Conservation (phyloP, 2,888 invertebrate genomes). For the Deilephila elpenor region DNA sequence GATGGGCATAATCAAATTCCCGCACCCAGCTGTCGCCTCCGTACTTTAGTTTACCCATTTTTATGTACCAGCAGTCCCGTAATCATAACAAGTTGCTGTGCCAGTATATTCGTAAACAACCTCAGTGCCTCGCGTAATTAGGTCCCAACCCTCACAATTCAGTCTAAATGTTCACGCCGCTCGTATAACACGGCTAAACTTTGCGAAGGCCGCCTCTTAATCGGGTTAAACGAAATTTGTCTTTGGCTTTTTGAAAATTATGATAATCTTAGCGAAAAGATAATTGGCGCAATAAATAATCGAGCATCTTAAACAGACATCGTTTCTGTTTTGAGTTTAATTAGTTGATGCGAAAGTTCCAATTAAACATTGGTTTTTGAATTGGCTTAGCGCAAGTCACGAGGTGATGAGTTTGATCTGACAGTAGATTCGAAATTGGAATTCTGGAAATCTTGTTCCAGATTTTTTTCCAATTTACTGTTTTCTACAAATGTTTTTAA, state of each 20-base stretch:
- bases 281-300: slow-evolving; percentile 25
- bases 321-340: slow-evolving; percentile 10
- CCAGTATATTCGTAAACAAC: slow-evolving; percentile 5
- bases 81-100: slow-evolving; percentile 16
- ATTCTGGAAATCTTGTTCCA: no score
- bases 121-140: slow-evolving; percentile 2
- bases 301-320: neutral
- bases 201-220: slow-evolving; percentile 33
- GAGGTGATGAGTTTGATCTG: no score
- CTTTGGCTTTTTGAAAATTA: slow-evolving; percentile 37
- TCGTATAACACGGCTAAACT: slow-evolving; percentile 1
- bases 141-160: slow-evolving; percentile 22
- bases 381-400: no score
- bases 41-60: neutral
- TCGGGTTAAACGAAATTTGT: slow-evolving; percentile 40
- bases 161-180: slow-evolving; percentile 10
- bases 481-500: no score
- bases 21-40: neutral
- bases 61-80: neutral
- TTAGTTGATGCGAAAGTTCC: neutral
- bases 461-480: no score
- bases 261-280: slow-evolving; percentile 38
- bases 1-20: slow-evolving; percentile 6
- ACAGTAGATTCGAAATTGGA: no score
- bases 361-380: neutral